Conservation (phyloP, 53 echinoderm and acorn worm species). For the Luidia sarsii region DNA sequence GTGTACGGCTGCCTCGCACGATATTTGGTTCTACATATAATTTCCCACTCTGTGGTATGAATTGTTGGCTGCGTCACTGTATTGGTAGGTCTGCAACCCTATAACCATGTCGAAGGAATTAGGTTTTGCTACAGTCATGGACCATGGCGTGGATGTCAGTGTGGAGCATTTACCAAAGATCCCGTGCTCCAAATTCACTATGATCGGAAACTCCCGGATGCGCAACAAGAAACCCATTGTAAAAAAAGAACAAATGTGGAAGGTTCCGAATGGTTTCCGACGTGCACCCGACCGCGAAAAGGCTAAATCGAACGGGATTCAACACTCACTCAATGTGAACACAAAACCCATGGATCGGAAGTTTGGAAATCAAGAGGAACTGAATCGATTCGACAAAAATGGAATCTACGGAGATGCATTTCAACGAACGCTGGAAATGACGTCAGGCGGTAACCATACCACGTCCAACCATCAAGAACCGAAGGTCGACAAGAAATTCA, state of each 20-base stretch:
- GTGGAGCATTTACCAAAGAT: slow-evolving; percentile 52
- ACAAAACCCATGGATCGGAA: not conserved
- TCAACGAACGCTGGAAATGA: slow-evolving; percentile 16
- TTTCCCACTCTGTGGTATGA: too few species aligned
- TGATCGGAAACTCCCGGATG: slow-evolving; percentile 70
- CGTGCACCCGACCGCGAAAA: slow-evolving; percentile 7
- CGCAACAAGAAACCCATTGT: slow-evolving; percentile 49
- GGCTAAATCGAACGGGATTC: not conserved
- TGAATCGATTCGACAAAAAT: slow-evolving; percentile 39
- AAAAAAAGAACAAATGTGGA: slow-evolving; percentile 45
- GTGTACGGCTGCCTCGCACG: too few species aligned
- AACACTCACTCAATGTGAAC: slow-evolving; percentile 3
- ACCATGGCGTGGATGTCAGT: slow-evolving; percentile 43
- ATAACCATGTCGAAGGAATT: too few species aligned
- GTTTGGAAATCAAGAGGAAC: slow-evolving; percentile 34
- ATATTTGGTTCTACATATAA: too few species aligned
- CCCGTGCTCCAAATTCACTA: slow-evolving; percentile 62
- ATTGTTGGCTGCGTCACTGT: too few species aligned
- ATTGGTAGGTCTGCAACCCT: too few species aligned
- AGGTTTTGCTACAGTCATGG: slow-evolving; percentile 41
- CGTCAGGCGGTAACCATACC: not conserved
- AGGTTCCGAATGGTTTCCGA: slow-evolving; percentile 28
- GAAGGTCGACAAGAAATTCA: slow-evolving; percentile 44
- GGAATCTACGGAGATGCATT: slow-evolving; percentile 36
- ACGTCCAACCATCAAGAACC: not conserved